Percentiles rank a stretch among this genome's conserved stretches.
These are phyloP conservation scores for Bettongia penicillata DNA, from an alignment of 2,113 vertebrate species.

Conservation along the genomic window DNA sequence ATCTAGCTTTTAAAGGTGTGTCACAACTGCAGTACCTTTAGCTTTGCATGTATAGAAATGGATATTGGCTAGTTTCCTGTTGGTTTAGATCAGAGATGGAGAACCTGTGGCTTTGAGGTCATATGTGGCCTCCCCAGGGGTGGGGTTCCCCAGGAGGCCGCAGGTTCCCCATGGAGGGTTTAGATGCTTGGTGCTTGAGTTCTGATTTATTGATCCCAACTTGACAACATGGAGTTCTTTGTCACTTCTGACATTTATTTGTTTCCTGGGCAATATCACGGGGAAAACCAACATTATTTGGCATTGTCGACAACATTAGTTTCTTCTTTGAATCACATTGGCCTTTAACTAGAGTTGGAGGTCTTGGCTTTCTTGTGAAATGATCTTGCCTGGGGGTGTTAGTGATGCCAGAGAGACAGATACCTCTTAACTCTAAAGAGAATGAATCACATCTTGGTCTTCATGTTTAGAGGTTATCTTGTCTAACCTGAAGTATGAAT, in stretches of 20 bases:
- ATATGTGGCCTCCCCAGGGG: too few relatives aligned
- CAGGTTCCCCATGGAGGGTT: not conserved
- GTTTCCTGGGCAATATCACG: not conserved
- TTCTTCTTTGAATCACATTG: not conserved
- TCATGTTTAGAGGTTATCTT: not conserved
- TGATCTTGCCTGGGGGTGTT: not conserved
- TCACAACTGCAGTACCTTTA: not conserved
- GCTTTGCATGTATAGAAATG: not conserved
- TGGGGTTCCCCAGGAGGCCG: too few relatives aligned
- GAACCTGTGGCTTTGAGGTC: too few relatives aligned
- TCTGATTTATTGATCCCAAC: not conserved
- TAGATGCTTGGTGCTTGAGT: not conserved
- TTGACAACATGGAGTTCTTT: not conserved
- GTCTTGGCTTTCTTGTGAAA: not conserved
- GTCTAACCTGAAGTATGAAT: not conserved
- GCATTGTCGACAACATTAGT: not conserved
- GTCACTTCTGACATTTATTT: not conserved
- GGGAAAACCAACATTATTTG: not conserved
- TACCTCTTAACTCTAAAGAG: not conserved
- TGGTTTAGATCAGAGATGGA: not conserved
- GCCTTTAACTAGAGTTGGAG: not conserved
- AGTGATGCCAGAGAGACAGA: not conserved
- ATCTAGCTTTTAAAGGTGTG: not conserved
- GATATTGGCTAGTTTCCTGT: not conserved
- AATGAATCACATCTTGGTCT: not conserved